Percentiles rank a stretch among this genome's conserved stretches.
phyloP scores from a whole-genome alignment of 2,113 vertebrate species.

The Seriola dumerili region DNA sequence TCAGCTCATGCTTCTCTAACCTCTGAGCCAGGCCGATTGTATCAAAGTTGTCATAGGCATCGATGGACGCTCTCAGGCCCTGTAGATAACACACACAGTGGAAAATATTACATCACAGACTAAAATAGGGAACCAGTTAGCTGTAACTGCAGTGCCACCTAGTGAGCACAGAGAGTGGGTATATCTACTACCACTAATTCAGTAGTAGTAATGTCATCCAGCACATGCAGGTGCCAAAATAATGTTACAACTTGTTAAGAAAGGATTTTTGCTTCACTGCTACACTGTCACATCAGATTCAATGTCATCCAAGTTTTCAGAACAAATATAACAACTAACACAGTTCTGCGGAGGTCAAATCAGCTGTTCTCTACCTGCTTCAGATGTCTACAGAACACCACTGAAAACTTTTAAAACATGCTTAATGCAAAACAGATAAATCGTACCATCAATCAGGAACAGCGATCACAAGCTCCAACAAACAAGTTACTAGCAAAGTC shows the following conservation, averaged over 20 bases:
- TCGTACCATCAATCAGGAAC: not conserved
- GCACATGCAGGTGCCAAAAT: no score
- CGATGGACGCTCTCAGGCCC: slow-evolving; percentile 92
- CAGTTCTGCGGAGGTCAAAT: no score
- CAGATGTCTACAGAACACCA: no score
- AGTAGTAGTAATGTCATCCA: no score
- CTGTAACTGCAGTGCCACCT: slow-evolving; percentile 11
- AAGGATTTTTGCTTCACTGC: no score
- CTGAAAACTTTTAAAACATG: no score
- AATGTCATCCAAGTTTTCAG: no score
- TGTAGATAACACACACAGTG: slow-evolving; percentile 56
- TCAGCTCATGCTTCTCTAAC: slow-evolving; percentile 92
- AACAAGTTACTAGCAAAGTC: not conserved
- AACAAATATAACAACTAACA: no score
- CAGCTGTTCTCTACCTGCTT: no score
- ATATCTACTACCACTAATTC: not conserved
- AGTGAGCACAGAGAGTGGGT: slow-evolving; percentile 1
- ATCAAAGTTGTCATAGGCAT: slow-evolving; percentile 94
- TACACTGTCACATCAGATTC: no score
- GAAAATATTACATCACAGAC: not conserved
- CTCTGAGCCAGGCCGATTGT: slow-evolving; percentile 90
- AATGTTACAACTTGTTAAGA: no score
- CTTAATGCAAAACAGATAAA: no score
- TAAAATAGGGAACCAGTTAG: not conserved
- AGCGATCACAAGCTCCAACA: not conserved